A percentile compares a stretch with the other conserved stretches of the same genome.
phyloP scores from a whole-genome alignment of 2,797 vertebrate genomes.

The Liasis olivaceus region DNA sequence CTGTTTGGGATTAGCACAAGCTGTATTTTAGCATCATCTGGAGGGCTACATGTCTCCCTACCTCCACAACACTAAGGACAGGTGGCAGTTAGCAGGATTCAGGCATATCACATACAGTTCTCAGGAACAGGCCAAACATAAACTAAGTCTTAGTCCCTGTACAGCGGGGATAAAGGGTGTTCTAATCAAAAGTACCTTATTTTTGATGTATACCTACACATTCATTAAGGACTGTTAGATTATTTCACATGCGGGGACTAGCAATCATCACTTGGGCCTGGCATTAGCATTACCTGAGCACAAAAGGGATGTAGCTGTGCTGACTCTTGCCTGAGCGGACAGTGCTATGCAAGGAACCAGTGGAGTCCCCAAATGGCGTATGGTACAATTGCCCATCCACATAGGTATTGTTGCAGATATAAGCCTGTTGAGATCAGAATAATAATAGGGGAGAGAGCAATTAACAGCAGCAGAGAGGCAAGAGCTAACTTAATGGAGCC shows the following conservation, averaged over 20 bases:
- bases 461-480: neutral
- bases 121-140: neutral
- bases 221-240: neutral
- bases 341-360: constrained; percentile 87
- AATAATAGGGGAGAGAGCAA: neutral
- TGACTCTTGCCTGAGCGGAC: constrained; percentile 90
- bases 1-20: too few relatives aligned
- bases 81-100: neutral
- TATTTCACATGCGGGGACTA: neutral
- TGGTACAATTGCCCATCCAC: constrained; percentile 83
- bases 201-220: neutral
- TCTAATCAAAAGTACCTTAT: neutral
- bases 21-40: too few relatives aligned
- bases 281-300: constrained; percentile 78
- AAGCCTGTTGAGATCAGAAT: constrained; percentile 72
- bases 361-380: constrained; percentile 84
- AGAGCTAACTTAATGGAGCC: neutral
- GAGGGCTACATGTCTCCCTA: too few relatives aligned
- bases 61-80: neutral
- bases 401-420: constrained; percentile 83
- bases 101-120: too few relatives aligned
- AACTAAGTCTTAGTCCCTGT: neutral
- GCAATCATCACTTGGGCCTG: neutral
- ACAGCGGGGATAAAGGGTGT: neutral
- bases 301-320: constrained; percentile 92